Conservation (phyloP, 2,888 invertebrate species). For the Patella pellucida region DNA sequence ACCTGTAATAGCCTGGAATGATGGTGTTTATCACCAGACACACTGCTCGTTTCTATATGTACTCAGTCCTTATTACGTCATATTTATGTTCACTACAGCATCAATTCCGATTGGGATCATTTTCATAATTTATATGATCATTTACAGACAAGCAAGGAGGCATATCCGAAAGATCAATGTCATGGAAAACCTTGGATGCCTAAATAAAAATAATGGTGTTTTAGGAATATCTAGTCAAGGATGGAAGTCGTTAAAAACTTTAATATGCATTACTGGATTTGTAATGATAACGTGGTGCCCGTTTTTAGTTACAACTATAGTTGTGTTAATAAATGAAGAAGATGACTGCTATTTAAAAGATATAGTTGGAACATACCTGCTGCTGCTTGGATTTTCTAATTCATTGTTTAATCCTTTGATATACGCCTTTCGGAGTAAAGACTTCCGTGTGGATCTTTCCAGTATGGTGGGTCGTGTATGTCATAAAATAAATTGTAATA, state of each 20-base stretch:
- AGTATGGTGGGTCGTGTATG: no score
- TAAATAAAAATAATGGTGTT: slow-evolving; percentile 29
- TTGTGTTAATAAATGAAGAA: slow-evolving; percentile 34
- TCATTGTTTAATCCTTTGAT: slow-evolving; percentile 61
- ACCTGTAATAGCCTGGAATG: slow-evolving; percentile 58
- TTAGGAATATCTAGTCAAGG: slow-evolving; percentile 46
- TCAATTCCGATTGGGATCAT: slow-evolving; percentile 46
- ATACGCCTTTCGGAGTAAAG: slow-evolving; percentile 56
- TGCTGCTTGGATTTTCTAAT: slow-evolving; percentile 58
- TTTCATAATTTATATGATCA: slow-evolving; percentile 41
- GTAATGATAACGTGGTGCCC: slow-evolving; percentile 53
- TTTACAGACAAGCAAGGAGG: slow-evolving; percentile 45
- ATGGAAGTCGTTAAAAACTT: slow-evolving; percentile 47
- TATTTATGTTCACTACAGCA: slow-evolving; percentile 39
- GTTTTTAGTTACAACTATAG: slow-evolving; percentile 43
- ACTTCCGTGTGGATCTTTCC: slow-evolving; percentile 36
- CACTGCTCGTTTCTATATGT: slow-evolving; percentile 55
- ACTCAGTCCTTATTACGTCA: slow-evolving; percentile 42
- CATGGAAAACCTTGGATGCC: slow-evolving; percentile 35
- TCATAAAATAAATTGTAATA: no score
- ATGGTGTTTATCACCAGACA: slow-evolving; percentile 30
- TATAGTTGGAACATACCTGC: slow-evolving; percentile 50
- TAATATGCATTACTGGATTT: slow-evolving; percentile 49
- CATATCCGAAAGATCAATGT: slow-evolving; percentile 52
- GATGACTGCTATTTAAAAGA: slow-evolving; percentile 44